Percentiles rank a stretch among this genome's conserved stretches.
Conservation (phyloP, 2,888 invertebrate genomes). For the Macrosiphum euphorbiae region DNA sequence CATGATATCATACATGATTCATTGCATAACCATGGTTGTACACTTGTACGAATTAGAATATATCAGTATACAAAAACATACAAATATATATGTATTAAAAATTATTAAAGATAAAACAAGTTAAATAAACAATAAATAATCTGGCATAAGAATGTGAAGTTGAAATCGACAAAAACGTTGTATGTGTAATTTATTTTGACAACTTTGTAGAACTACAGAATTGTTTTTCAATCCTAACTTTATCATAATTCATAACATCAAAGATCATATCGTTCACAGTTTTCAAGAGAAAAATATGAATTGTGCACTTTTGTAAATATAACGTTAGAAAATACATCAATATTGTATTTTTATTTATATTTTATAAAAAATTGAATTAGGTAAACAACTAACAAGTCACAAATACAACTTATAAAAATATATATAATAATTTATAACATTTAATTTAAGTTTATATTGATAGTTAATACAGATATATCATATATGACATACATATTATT, state of each 20-base stretch:
- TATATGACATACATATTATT: background rate
- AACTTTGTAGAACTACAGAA: background rate
- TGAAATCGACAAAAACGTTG: slow-evolving; percentile 13
- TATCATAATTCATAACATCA: background rate
- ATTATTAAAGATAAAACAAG: background rate
- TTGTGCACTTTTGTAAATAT: background rate
- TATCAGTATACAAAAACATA: background rate
- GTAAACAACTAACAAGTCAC: too few species aligned
- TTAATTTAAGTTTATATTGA: background rate
- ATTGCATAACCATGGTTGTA: background rate
- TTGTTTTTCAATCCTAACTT: background rate
- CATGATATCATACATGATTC: background rate
- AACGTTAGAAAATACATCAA: background rate
- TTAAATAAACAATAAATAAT: background rate
- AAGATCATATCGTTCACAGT: background rate
- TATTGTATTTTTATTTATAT: background rate
- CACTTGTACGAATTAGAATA: slow-evolving; percentile 16
- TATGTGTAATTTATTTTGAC: background rate
- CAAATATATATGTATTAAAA: background rate
- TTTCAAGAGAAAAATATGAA: background rate
- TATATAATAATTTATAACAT: background rate
- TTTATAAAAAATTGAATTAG: too few species aligned
- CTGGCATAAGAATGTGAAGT: background rate
- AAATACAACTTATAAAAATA: too few species aligned
- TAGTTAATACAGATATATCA: background rate